phyloP scores from a whole-genome alignment of 2,113 vertebrate species.

The Dendropsophus ebraccatus region DNA sequence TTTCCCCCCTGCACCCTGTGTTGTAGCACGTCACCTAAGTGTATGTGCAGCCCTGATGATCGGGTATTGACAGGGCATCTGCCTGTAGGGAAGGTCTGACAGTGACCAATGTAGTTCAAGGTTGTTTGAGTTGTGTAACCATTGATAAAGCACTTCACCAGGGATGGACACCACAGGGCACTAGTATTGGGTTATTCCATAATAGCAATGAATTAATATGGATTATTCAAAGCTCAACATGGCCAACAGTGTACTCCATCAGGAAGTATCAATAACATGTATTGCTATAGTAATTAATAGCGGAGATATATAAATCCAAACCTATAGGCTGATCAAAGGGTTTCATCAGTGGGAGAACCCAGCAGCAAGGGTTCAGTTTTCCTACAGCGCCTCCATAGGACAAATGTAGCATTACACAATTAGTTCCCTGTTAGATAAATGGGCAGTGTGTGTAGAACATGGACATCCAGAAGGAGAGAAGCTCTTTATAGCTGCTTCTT shows the following conservation, averaged over 20 bases:
- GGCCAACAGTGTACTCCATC: neutral
- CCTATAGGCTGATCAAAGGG: too few relatives aligned
- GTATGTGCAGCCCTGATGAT: slow-evolving; percentile 14
- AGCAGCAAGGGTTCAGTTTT: too few relatives aligned
- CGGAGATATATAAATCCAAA: too few relatives aligned
- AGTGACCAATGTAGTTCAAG: slow-evolving; percentile 30
- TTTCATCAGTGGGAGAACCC: too few relatives aligned
- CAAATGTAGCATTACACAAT: too few relatives aligned
- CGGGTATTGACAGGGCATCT: slow-evolving; percentile 16
- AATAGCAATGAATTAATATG: neutral
- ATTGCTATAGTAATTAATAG: too few relatives aligned
- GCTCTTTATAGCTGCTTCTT: too few relatives aligned
- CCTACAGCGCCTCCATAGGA: too few relatives aligned
- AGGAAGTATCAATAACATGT: too few relatives aligned
- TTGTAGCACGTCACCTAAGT: neutral
- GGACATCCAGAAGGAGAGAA: too few relatives aligned
- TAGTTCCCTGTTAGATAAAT: too few relatives aligned
- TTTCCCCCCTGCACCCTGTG: neutral
- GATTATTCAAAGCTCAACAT: neutral
- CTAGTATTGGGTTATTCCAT: neutral
- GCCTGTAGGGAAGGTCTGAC: slow-evolving; percentile 20
- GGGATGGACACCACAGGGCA: neutral
- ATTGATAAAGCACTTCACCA: neutral
- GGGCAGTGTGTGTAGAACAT: too few relatives aligned
- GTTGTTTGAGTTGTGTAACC: slow-evolving; percentile 18